Evolutionary conservation across 2,797 vertebrate genomes (phyloP).

Genomic region (Sebastes nivosus): DNA sequence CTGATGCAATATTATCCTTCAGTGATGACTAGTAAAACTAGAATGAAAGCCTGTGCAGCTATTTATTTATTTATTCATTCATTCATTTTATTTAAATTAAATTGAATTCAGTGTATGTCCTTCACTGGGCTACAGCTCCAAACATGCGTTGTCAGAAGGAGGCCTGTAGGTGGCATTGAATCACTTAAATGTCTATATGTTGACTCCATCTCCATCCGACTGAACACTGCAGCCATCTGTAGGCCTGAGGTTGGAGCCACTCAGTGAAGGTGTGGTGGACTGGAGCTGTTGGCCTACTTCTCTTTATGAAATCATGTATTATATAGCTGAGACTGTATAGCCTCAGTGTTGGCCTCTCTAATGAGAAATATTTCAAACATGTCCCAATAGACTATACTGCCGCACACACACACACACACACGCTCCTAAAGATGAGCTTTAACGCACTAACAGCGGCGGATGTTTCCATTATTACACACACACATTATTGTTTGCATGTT

Average conservation of each 20-base stretch:
- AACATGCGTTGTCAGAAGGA: conserved; percentile 20
- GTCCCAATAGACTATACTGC: neutral
- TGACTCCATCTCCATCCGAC: conserved; percentile 23
- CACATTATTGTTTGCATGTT: neutral
- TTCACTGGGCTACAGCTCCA: neutral
- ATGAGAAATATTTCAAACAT: neutral
- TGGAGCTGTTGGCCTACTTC: conserved; percentile 26
- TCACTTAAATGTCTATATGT: conserved; percentile 42
- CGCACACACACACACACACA: no score
- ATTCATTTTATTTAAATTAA: neutral
- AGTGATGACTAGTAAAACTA: neutral
- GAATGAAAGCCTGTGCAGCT: neutral
- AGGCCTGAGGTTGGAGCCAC: conserved; percentile 33
- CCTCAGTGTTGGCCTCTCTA: neutral
- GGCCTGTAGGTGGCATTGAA: conserved; percentile 71
- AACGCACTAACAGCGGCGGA: neutral
- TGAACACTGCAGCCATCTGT: conserved; percentile 34
- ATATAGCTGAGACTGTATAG: neutral
- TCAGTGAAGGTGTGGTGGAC: conserved; percentile 20
- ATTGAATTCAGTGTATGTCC: neutral
- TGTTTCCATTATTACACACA: neutral
- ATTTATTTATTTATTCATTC: neutral
- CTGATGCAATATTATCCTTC: neutral
- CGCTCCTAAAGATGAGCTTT: neutral
- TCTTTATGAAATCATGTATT: neutral